These are phyloP conservation scores for Telenomus remus DNA, from an alignment of 1,140 invertebrate genomes.

Conservation along the genomic window DNA sequence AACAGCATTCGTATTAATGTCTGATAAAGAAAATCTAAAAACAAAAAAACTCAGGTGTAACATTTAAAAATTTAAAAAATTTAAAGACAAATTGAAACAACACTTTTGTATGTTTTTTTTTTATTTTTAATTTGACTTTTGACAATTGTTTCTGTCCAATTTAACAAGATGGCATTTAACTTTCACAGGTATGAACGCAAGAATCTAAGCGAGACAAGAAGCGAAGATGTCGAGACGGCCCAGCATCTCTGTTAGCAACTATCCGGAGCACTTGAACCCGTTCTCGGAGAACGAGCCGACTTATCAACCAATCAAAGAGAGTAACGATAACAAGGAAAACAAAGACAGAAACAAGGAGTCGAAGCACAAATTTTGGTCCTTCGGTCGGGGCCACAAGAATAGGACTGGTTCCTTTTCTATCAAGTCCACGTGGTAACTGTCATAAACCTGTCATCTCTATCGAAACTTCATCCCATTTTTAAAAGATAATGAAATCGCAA, in stretches of 20 bases:
- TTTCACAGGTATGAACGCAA: conserved; percentile 32
- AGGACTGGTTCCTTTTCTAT: conserved; percentile 69
- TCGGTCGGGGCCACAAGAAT: conserved; percentile 68
- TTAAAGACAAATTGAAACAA: too few species aligned
- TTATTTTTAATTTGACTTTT: too few species aligned
- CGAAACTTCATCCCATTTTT: conserved; percentile 1
- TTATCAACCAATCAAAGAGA: conserved; percentile 49
- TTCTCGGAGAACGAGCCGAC: conserved; percentile 80
- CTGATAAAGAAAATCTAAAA: too few species aligned
- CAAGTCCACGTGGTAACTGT: conserved; percentile 68
- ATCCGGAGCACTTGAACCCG: conserved; percentile 84
- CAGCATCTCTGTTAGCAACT: conserved; percentile 78
- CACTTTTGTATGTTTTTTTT: too few species aligned
- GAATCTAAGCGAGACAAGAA: conserved; percentile 24
- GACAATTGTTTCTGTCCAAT: background rate
- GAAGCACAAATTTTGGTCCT: conserved; percentile 71
- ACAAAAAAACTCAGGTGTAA: too few species aligned
- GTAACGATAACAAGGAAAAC: conserved; percentile 55
- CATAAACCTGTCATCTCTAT: background rate
- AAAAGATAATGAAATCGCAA: background rate
- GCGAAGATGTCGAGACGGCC: conserved; percentile 68
- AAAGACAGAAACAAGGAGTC: conserved; percentile 61
- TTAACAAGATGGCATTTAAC: conserved; percentile 14
- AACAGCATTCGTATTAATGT: too few species aligned
- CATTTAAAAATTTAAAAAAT: too few species aligned